Percentiles rank a stretch among this genome's conserved stretches.
Conservation (phyloP, 2,888 invertebrate species). For the Neoascia interrupta region DNA sequence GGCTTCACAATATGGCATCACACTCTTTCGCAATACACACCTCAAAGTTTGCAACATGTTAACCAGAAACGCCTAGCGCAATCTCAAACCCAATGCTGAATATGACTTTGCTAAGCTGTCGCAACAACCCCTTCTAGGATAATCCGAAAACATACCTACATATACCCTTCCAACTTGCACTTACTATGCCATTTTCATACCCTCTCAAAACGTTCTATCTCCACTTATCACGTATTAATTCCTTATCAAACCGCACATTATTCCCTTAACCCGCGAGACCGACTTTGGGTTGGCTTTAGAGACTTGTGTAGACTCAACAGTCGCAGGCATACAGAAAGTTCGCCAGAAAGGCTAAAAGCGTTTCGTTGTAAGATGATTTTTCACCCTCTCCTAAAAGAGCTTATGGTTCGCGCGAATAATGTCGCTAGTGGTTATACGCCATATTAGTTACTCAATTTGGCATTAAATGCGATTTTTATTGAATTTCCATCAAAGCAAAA, state of each 20-base stretch:
- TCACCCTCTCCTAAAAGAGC: not conserved
- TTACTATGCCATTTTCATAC: not conserved
- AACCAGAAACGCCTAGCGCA: too few species aligned
- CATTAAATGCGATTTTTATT: constrained; percentile 46
- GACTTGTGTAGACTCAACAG: constrained; percentile 21
- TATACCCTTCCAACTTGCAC: too few species aligned
- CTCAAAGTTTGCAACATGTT: too few species aligned
- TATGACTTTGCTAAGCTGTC: too few species aligned
- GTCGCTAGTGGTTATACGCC: constrained; percentile 31
- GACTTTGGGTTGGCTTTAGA: constrained; percentile 35
- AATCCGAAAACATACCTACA: too few species aligned
- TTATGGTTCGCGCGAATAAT: constrained; percentile 8
- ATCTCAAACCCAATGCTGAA: too few species aligned
- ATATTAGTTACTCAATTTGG: constrained; percentile 52
- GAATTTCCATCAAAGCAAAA: not conserved
- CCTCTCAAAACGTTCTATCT: too few species aligned
- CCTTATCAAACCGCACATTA: constrained; percentile 55
- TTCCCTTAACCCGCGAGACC: constrained; percentile 44
- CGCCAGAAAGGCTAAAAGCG: not conserved
- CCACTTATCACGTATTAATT: constrained; percentile 50
- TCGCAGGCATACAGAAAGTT: constrained; percentile 10
- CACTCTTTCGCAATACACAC: too few species aligned
- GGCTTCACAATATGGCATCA: too few species aligned
- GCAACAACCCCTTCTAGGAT: too few species aligned
- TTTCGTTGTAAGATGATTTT: constrained; percentile 41